phyloP scores from a whole-genome alignment of 1,140 invertebrate species.

The Reticulitermes speratus region DNA sequence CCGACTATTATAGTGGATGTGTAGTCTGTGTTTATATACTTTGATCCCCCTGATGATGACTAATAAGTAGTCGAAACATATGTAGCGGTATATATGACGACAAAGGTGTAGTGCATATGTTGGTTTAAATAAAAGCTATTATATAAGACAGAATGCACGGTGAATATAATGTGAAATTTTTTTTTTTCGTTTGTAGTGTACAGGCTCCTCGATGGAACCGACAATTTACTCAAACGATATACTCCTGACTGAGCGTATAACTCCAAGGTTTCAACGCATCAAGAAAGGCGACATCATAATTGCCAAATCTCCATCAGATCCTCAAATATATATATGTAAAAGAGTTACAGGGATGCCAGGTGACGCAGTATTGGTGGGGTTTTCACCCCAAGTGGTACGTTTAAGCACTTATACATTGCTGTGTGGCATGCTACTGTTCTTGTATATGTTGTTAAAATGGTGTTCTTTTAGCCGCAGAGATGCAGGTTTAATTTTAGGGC shows the following conservation, averaged over 20 bases:
- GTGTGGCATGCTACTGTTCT: neutral
- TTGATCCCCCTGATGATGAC: no score
- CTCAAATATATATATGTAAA: conserved; percentile 81
- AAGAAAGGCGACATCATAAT: conserved; percentile 80
- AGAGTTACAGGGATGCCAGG: conserved; percentile 74
- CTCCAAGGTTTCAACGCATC: conserved; percentile 60
- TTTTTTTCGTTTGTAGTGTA: conserved; percentile 62
- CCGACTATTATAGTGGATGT: no score
- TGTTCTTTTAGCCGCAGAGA: conserved; percentile 31
- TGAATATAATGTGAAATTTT: conserved; percentile 25
- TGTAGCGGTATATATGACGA: no score
- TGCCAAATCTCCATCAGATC: conserved; percentile 74
- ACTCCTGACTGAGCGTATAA: conserved; percentile 77
- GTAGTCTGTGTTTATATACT: no score
- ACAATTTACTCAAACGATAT: conserved; percentile 78
- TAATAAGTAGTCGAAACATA: no score
- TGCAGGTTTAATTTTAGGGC: neutral
- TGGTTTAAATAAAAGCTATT: no score
- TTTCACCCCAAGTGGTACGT: conserved; percentile 42
- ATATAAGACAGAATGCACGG: conserved; percentile 21
- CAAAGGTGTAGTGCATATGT: no score
- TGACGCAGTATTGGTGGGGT: conserved; percentile 61
- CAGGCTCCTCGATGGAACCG: conserved; percentile 89
- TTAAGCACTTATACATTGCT: conserved; percentile 12
- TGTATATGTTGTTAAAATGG: neutral